phyloP scores from a whole-genome alignment of 2,888 invertebrate genomes.

The Eristalinus sepulchralis region DNA sequence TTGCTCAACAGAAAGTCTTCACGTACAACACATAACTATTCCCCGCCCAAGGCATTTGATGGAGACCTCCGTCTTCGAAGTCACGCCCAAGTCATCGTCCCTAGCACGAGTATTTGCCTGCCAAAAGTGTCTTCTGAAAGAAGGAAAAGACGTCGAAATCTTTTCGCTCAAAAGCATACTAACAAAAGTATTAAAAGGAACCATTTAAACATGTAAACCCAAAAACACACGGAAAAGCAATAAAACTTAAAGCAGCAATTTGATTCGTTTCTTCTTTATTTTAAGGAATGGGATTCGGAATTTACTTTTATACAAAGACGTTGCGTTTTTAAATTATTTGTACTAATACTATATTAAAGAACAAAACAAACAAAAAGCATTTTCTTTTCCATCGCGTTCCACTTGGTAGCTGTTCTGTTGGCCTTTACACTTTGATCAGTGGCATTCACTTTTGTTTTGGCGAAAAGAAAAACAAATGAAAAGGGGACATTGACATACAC shows the following conservation, averaged over 20 bases:
- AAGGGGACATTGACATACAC: constrained; percentile 45
- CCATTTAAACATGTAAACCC: constrained; percentile 53
- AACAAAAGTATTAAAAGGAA: constrained; percentile 70
- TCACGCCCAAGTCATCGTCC: constrained; percentile 73
- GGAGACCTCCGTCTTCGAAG: constrained; percentile 72
- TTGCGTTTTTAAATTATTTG: constrained; percentile 42
- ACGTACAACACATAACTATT: constrained; percentile 69
- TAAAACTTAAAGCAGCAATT: not conserved
- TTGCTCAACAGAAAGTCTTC: constrained; percentile 72
- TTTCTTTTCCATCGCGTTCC: not conserved
- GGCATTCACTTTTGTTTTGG: constrained; percentile 38
- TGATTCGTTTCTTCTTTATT: constrained; percentile 7
- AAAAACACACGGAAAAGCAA: not conserved
- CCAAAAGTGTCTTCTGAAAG: constrained; percentile 74
- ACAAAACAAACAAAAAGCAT: constrained; percentile 20
- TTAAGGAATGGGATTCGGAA: constrained; percentile 45
- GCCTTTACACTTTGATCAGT: constrained; percentile 32
- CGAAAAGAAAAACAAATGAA: constrained; percentile 35
- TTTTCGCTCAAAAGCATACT: constrained; percentile 65
- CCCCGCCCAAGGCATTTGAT: constrained; percentile 42
- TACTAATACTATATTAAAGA: constrained; percentile 29
- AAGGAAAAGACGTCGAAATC: constrained; percentile 71
- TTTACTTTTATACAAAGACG: constrained; percentile 38
- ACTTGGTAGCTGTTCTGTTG: constrained; percentile 28
- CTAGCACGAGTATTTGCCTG: constrained; percentile 73